Conservation (phyloP, 2,797 vertebrate species). For the Tragelaphus oryx region DNA sequence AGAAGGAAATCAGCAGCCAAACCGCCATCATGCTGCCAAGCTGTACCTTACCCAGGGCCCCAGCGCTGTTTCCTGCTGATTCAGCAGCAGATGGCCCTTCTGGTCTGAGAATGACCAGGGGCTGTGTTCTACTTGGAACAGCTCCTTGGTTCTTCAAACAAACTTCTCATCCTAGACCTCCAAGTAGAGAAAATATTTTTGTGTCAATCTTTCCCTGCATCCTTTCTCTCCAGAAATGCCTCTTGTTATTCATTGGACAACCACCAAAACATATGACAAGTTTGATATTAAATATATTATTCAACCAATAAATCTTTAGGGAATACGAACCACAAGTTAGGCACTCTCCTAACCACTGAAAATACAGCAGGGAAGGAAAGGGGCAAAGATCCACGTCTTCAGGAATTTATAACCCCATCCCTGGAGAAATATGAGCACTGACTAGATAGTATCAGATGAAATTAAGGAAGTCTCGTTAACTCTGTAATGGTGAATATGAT, state of each 20-base stretch:
- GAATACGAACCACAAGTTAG: not conserved
- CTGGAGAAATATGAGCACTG: not conserved
- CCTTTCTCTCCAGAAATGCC: not conserved
- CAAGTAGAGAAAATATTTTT: not conserved
- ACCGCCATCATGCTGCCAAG: not conserved
- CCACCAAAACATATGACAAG: not conserved
- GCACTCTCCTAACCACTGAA: not conserved
- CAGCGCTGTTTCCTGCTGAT: not conserved
- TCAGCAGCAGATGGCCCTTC: not conserved
- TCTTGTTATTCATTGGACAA: not conserved
- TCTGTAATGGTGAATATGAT: not conserved
- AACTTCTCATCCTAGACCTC: not conserved
- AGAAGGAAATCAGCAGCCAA: constrained; percentile 26
- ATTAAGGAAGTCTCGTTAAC: not conserved
- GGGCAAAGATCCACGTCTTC: not conserved
- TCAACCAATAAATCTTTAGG: not conserved
- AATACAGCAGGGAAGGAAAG: not conserved
- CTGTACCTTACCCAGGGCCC: not conserved
- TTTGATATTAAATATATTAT: not conserved
- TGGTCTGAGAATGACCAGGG: not conserved
- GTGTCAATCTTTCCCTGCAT: not conserved
- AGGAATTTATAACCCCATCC: not conserved
- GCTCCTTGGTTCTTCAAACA: not conserved
- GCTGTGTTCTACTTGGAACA: not conserved
- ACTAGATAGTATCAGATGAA: not conserved